Conservation (phyloP, 2,113 vertebrate species). For the Potamarius usumacintae region DNA sequence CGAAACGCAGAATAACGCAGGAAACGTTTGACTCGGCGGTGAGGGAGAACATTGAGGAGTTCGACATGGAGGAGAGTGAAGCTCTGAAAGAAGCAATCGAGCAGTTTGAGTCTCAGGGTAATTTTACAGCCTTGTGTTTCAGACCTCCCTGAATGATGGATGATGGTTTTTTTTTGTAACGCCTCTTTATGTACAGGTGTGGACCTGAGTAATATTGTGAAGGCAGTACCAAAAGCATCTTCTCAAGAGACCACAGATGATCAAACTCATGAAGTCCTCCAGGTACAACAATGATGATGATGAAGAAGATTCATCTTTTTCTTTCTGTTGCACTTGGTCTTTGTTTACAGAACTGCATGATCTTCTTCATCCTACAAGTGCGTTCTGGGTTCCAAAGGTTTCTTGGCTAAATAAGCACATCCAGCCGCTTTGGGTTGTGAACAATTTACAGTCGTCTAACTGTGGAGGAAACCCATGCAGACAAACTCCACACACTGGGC, state of each 20-base stretch:
- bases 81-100: constrained; percentile 85
- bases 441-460: too few species aligned
- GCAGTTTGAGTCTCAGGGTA: constrained; percentile 95
- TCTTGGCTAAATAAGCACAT: too few species aligned
- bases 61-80: constrained; percentile 86
- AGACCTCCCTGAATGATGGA: neutral
- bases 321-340: neutral
- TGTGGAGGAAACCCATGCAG: too few species aligned
- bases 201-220: constrained; percentile 87
- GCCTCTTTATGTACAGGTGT: constrained; percentile 75
- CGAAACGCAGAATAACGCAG: constrained; percentile 82
- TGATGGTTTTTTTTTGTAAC: neutral
- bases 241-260: constrained; percentile 64
- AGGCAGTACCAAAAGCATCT: constrained; percentile 66
- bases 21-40: constrained; percentile 91
- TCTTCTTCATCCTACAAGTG: neutral
- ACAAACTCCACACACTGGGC: too few species aligned
- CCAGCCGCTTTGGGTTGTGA: too few species aligned
- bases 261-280: constrained; percentile 79
- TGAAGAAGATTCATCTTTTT: neutral
- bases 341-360: neutral
- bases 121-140: neutral
- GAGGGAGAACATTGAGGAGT: constrained; percentile 87
- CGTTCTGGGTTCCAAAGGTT: too few species aligned
- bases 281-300: constrained; percentile 73